Percentiles rank a stretch among this genome's conserved stretches.
phyloP scores from a whole-genome alignment of 2,888 invertebrate species.

The Acanthoscelides obtectus region DNA sequence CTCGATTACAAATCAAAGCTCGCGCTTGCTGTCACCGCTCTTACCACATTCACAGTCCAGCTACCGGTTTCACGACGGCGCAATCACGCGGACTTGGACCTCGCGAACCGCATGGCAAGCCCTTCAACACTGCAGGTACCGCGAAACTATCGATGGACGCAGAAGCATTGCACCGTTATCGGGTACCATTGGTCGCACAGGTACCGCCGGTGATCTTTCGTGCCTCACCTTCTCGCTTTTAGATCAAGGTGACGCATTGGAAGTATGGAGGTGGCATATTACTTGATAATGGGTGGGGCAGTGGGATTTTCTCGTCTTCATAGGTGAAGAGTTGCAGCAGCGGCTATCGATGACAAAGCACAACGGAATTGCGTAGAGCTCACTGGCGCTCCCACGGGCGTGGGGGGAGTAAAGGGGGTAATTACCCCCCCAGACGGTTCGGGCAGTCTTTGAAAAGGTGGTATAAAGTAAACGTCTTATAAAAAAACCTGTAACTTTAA shows the following conservation, averaged over 20 bases:
- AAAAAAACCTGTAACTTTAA: too few species aligned
- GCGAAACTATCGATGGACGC: background rate
- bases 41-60: background rate
- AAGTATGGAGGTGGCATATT: background rate
- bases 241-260: background rate
- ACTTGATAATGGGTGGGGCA: background rate
- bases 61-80: background rate
- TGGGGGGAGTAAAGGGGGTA: too few species aligned
- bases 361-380: too few species aligned
- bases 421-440: too few species aligned
- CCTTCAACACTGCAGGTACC: background rate
- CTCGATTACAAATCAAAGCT: background rate
- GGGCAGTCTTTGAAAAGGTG: too few species aligned
- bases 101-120: background rate
- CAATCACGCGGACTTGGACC: background rate
- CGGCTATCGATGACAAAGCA: too few species aligned
- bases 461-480: too few species aligned
- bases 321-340: too few species aligned
- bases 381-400: too few species aligned
- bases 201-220: background rate
- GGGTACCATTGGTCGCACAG: background rate
- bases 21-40: background rate
- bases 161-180: background rate
- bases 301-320: too few species aligned
- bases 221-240: background rate